Percentiles rank a stretch among this genome's conserved stretches.
Conservation (phyloP, 2,888 invertebrate genomes). For the Atrina japonica region DNA sequence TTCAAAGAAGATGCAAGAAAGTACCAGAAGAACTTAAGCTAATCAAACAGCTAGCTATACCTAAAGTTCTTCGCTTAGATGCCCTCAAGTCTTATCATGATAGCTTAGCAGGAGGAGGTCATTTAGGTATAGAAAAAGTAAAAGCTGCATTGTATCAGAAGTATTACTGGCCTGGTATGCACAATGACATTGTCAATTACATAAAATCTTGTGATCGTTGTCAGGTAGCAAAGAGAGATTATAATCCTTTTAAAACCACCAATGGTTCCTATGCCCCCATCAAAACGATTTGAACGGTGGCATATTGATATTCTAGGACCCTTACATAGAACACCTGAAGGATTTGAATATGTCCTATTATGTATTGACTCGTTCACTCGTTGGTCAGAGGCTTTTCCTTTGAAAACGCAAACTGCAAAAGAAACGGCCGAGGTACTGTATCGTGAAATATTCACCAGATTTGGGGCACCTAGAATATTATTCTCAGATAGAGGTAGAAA, state of each 20-base stretch:
- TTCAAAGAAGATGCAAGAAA: too few relatives aligned
- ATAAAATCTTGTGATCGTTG: conserved; percentile 48
- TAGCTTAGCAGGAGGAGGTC: too few relatives aligned
- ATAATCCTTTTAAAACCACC: conserved; percentile 32
- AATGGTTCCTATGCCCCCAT: conserved; percentile 41
- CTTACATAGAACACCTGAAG: conserved; percentile 27
- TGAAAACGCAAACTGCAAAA: conserved; percentile 30
- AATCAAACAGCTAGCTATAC: too few relatives aligned
- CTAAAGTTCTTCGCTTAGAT: too few relatives aligned
- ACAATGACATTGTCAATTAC: too few relatives aligned
- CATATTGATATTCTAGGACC: conserved; percentile 43
- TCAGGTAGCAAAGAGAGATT: conserved; percentile 42
- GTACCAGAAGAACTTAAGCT: too few relatives aligned
- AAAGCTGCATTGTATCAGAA: too few relatives aligned
- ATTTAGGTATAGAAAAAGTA: too few relatives aligned
- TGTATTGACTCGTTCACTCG: conserved; percentile 30
- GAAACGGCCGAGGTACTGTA: conserved; percentile 30
- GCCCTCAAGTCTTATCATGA: too few relatives aligned
- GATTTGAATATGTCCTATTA: conserved; percentile 29
- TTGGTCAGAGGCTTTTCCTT: conserved; percentile 32
- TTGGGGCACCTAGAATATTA: conserved; percentile 23
- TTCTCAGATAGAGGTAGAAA: conserved; percentile 33
- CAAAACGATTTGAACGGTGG: conserved; percentile 25
- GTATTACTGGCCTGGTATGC: too few relatives aligned
- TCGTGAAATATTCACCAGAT: too few relatives aligned